Evolutionary conservation across 2,797 vertebrate genomes (phyloP), one percentile per base, ranked within the genome.

Genomic region (Brachymystax lenok): DNA sequence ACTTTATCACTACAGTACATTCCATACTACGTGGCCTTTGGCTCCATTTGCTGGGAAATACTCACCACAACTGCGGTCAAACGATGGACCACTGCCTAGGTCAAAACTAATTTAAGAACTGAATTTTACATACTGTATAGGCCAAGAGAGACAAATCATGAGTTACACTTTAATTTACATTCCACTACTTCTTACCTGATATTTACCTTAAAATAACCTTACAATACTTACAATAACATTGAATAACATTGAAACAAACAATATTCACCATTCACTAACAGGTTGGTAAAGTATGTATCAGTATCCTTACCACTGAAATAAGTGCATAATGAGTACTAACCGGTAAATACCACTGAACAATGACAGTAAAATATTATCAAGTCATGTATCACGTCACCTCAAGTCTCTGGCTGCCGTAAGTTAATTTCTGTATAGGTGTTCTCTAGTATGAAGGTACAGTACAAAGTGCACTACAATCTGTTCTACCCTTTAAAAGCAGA

Each of bases 121-220:
- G 19, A 14, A 4, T 78, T 88, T 82, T 84, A 87, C 77, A 46
- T 46, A 46, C 10, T 13, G 76, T 69, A 67, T 21, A 73, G 51
- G 61, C 27, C n/a, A 63, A 80, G 66, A 28, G 61, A 80, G 71
- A 80, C 16, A 73, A 12, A 30, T n/a, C 17, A 61, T 61, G 7
- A 10, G 59, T 61, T 21, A 8, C 59, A 61, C 59, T 59, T 61
- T 56, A 19, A 16, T 61, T 61, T 10, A 17, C 59, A 24, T 8
- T 8, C 16, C 21, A 61, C n/a, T 21, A 21, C 54, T 59, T n/a
- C 40, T 46, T 59, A 59, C 54, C 54, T 21, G 7, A 59, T 19
- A 59, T 19, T 7, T 59, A 46, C 40, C 40, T 13, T 46, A 46
- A 10, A 46, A 46, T 46, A 46, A 10, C 40, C 40, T 10, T 10